phyloP scores from a whole-genome alignment of 2,797 vertebrate species.

The Gymnothorax javanicus region DNA sequence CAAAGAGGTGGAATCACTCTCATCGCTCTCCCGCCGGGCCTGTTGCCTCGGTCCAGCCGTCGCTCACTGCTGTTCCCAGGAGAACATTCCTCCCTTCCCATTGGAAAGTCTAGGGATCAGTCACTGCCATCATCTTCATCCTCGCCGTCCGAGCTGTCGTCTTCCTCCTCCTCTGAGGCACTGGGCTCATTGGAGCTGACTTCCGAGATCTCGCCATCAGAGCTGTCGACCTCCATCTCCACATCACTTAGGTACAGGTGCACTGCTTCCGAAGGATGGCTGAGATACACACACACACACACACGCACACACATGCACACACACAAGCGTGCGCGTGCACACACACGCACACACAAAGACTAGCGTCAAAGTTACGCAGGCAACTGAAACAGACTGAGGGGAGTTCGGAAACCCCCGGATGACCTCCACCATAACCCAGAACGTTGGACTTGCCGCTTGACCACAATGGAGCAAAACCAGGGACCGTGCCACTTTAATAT shows the following conservation, averaged over 20 bases:
- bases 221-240: conserved; percentile 65
- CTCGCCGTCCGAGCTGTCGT: conserved; percentile 46
- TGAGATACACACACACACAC: conserved; percentile 48
- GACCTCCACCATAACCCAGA: background rate
- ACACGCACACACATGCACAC: conserved; percentile 41
- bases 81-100: conserved; percentile 48
- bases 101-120: conserved; percentile 50
- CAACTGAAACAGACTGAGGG: background rate
- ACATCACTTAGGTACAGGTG: conserved; percentile 63
- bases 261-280: conserved; percentile 55
- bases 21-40: background rate
- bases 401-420: background rate
- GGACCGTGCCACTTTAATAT: background rate
- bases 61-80: background rate
- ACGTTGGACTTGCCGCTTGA: background rate
- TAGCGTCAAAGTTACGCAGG: conserved; percentile 47
- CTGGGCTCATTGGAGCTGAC: conserved; percentile 60
- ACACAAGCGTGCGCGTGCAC: conserved; percentile 39
- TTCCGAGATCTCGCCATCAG: conserved; percentile 65
- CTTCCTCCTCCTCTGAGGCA: conserved; percentile 56
- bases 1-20: background rate
- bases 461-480: background rate
- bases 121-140: conserved; percentile 42
- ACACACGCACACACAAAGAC: conserved; percentile 39
- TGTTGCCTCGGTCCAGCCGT: background rate